Conservation (phyloP, 2,113 vertebrate genomes). For the Microcebus jonahi region DNA sequence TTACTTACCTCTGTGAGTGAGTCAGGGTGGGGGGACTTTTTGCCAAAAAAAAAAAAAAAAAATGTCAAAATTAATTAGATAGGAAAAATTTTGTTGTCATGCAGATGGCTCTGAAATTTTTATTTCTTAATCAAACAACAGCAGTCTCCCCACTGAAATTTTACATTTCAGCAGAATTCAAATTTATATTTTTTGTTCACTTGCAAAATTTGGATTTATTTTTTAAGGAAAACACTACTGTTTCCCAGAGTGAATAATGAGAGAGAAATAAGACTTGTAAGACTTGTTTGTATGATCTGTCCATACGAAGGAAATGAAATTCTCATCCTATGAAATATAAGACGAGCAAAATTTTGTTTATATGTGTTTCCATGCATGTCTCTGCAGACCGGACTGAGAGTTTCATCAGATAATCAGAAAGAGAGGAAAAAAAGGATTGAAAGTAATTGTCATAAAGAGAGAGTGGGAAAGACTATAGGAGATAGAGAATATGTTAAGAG, state of each 20-base stretch:
- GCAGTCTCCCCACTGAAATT: neutral
- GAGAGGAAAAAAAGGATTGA: neutral
- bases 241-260: neutral
- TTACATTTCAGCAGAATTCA: slow-evolving; percentile 58
- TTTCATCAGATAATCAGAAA: neutral
- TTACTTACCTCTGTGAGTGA: neutral
- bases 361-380: neutral
- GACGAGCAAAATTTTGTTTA: neutral
- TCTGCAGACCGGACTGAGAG: neutral
- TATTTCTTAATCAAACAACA: slow-evolving; percentile 47
- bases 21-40: neutral
- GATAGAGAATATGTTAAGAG: neutral
- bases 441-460: slow-evolving; percentile 5
- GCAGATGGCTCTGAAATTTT: neutral
- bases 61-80: slow-evolving; percentile 17
- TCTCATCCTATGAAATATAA: neutral
- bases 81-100: neutral
- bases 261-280: slow-evolving; percentile 25
- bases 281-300: neutral
- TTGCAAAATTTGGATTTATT: slow-evolving; percentile 60
- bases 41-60: slow-evolving; percentile 17
- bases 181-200: slow-evolving; percentile 49
- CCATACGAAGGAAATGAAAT: neutral
- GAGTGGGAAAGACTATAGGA: neutral
- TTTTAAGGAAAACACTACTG: slow-evolving; percentile 21